Percentiles rank a stretch among this genome's conserved stretches.
Evolutionary conservation across 2,113 vertebrate genomes (phyloP).

Genomic region (Dissostichus mawsoni): DNA sequence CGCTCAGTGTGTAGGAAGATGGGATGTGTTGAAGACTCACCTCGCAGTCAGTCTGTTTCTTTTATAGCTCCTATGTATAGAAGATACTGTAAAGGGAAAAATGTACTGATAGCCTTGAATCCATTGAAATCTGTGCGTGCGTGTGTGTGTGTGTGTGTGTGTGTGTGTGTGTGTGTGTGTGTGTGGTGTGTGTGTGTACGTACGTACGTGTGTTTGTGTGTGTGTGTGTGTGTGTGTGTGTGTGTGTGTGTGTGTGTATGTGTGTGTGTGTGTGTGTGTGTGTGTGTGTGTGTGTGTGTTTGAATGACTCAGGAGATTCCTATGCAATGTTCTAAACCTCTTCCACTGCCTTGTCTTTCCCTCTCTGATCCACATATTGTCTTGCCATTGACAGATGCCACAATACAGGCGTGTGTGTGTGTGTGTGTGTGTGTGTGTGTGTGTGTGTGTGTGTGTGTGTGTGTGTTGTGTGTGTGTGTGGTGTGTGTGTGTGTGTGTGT

Average conservation of each 20-base stretch:
- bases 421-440: neutral
- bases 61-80: neutral
- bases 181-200: neutral
- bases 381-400: constrained; percentile 70
- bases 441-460: constrained; percentile 5
- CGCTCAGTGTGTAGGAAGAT: neutral
- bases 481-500: neutral
- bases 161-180: neutral
- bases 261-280: neutral
- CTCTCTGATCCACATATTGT: constrained; percentile 67
- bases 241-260: neutral
- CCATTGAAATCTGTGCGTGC: neutral
- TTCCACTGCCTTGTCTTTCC: constrained; percentile 44
- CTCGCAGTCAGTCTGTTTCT: neutral
- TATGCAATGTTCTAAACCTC: constrained; percentile 60
- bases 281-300: neutral
- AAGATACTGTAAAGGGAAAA: constrained; percentile 1
- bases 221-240: too few relatives aligned
- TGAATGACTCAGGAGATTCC: constrained; percentile 45
- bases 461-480: neutral
- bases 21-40: neutral
- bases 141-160: too few relatives aligned
- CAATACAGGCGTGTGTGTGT: constrained; percentile 45
- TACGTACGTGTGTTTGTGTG: too few relatives aligned
- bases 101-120: constrained; percentile 11